Percentiles rank a stretch among this genome's conserved stretches.
Conservation (phyloP, 2,113 vertebrate genomes). For the Tilapia sparmanii region DNA sequence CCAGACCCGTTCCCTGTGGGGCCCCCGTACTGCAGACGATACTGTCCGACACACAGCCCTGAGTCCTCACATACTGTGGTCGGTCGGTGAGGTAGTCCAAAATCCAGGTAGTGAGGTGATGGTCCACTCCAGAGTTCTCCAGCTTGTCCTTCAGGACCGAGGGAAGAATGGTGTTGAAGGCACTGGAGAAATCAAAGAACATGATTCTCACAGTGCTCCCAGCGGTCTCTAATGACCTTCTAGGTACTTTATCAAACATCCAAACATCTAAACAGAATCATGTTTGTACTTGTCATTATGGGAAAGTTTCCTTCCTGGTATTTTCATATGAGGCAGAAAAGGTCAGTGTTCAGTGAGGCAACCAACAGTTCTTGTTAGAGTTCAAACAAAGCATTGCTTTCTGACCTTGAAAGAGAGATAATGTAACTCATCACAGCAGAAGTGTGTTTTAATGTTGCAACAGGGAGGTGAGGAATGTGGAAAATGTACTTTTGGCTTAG, state of each 20-base stretch:
- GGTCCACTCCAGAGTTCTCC: too few species aligned
- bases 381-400: not conserved
- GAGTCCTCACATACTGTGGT: too few species aligned
- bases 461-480: not conserved
- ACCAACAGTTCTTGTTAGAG: not conserved
- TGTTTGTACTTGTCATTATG: not conserved
- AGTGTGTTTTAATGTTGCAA: not conserved
- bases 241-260: not conserved
- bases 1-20: too few species aligned
- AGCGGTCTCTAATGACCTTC: too few species aligned
- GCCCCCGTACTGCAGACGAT: too few species aligned
- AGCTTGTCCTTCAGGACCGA: too few species aligned
- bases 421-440: not conserved
- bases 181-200: too few species aligned
- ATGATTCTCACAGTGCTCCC: too few species aligned
- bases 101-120: too few species aligned
- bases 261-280: not conserved
- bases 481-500: not conserved
- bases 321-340: not conserved
- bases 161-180: too few species aligned
- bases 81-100: too few species aligned
- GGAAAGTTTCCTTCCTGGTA: not conserved
- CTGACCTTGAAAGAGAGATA: slow-evolving; percentile 5
- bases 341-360: not conserved
- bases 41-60: too few species aligned